A percentile compares a stretch with the other conserved stretches of the same genome.
Conservation (phyloP, 1,140 invertebrate genomes). For the Theocolax elegans region DNA sequence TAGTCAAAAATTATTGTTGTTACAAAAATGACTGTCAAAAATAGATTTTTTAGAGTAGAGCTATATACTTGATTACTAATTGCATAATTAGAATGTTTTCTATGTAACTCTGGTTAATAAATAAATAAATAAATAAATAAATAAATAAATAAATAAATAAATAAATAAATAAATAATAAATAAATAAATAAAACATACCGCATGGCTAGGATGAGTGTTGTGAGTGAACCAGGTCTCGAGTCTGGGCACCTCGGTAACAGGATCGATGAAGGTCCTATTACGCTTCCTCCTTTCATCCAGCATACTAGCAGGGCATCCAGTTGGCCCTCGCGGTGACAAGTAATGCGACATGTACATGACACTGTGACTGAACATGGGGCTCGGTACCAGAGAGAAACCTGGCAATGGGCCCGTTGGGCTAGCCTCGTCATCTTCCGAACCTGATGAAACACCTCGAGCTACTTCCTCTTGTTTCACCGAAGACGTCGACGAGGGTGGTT, state of each 20-base stretch:
- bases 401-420: slow-evolving; percentile 66
- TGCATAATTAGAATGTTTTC: too few relatives aligned
- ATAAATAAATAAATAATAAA: too few relatives aligned
- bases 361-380: slow-evolving; percentile 85
- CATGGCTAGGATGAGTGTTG: slow-evolving; percentile 97
- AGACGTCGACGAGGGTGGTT: slow-evolving; percentile 50
- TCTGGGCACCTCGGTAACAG: slow-evolving; percentile 95
- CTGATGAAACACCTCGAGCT: slow-evolving; percentile 58
- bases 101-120: too few relatives aligned
- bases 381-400: slow-evolving; percentile 82
- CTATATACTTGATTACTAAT: too few relatives aligned
- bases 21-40: too few relatives aligned
- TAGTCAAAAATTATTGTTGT: too few relatives aligned
- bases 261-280: slow-evolving; percentile 98
- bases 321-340: slow-evolving; percentile 63
- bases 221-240: slow-evolving; percentile 97
- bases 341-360: slow-evolving; percentile 94
- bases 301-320: slow-evolving; percentile 72
- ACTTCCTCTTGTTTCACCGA: slow-evolving; percentile 63
- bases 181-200: slow-evolving; percentile 52
- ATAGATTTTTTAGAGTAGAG: too few relatives aligned
- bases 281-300: slow-evolving; percentile 88
- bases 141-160: too few relatives aligned
- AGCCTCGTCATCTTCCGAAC: slow-evolving; percentile 64
- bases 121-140: too few relatives aligned